phyloP scores from a whole-genome alignment of 2,797 vertebrate genomes.

The Diglossa cyanea region DNA sequence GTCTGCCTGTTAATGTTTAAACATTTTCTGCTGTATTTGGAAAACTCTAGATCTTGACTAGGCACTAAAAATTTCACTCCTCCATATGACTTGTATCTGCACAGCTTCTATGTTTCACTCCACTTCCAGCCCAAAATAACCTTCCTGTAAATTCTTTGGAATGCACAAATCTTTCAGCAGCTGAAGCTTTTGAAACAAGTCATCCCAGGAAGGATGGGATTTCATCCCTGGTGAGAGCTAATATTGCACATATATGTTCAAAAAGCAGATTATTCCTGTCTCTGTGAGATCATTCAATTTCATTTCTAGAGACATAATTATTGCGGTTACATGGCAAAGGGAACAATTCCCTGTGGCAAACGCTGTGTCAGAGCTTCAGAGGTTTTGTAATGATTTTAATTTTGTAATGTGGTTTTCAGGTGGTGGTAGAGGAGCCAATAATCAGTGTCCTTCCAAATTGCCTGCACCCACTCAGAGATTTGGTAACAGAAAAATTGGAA shows the following conservation, averaged over 20 bases:
- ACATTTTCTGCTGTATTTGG: neutral
- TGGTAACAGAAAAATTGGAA: neutral
- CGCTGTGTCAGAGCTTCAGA: neutral
- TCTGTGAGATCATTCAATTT: neutral
- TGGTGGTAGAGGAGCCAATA: neutral
- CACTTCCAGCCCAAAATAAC: neutral
- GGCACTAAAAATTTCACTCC: neutral
- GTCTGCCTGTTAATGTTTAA: neutral
- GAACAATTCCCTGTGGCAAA: neutral
- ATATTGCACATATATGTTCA: rapidly evolving
- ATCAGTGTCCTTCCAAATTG: neutral
- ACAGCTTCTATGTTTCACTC: neutral
- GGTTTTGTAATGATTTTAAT: neutral
- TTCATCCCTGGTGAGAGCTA: neutral
- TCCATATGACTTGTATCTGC: neutral
- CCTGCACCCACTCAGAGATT: neutral
- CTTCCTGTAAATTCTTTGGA: neutral
- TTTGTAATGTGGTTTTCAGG: neutral
- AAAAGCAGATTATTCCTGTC: neutral
- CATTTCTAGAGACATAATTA: rapidly evolving
- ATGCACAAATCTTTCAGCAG: neutral
- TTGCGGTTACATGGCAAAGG: neutral
- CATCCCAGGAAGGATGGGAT: neutral
- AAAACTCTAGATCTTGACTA: neutral
- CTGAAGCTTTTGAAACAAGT: neutral